Evolutionary conservation across 2,797 vertebrate species (phyloP).

Genomic region (Iguana delicatissima): DNA sequence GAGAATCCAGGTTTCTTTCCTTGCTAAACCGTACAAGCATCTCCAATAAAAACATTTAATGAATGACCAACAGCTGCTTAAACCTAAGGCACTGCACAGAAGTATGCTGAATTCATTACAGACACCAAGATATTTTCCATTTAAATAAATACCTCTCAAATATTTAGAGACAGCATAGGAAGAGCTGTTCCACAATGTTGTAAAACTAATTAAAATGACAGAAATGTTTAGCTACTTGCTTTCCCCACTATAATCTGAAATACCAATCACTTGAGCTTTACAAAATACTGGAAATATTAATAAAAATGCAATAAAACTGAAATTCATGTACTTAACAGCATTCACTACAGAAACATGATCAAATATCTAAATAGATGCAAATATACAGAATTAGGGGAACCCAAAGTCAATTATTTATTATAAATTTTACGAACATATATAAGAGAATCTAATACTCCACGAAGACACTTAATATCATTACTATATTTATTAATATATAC

Average conservation of each 20-base stretch:
- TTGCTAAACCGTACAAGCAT: constrained; percentile 47
- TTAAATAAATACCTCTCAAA: constrained; percentile 50
- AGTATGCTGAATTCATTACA: constrained; percentile 42
- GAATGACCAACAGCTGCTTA: constrained; percentile 17
- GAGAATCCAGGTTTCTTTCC: constrained; percentile 36
- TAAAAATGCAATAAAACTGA: neutral
- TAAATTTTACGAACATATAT: constrained; percentile 46
- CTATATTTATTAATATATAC: constrained; percentile 71
- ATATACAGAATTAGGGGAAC: constrained; percentile 40
- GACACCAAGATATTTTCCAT: constrained; percentile 36
- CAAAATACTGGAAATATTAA: neutral
- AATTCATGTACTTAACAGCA: neutral
- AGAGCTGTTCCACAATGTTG: neutral
- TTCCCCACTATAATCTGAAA: constrained; percentile 5
- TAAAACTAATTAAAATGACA: constrained; percentile 32
- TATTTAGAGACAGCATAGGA: neutral
- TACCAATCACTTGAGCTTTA: constrained; percentile 10
- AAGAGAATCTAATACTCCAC: constrained; percentile 71
- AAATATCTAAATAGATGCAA: neutral
- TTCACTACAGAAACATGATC: neutral
- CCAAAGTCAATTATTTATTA: neutral
- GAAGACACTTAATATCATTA: constrained; percentile 70
- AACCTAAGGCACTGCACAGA: constrained; percentile 37
- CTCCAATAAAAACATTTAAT: constrained; percentile 39
- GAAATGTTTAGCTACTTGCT: constrained; percentile 12